Percentiles rank a stretch among this genome's conserved stretches.
Conservation (phyloP, 2,797 vertebrate species). For the Hemitrygon akajei region DNA sequence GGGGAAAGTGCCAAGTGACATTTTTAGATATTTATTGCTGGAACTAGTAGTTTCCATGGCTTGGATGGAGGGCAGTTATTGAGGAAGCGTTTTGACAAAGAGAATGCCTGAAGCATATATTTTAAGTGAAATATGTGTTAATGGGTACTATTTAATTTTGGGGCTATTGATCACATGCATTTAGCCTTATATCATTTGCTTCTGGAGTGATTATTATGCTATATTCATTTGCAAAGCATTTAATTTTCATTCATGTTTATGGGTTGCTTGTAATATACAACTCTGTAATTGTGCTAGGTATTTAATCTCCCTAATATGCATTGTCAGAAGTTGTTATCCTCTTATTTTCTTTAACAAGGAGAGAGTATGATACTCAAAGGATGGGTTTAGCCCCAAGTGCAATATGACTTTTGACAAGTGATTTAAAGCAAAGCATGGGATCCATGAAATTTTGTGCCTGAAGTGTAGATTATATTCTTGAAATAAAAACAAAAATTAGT, state of each 20-base stretch:
- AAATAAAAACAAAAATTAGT: not conserved
- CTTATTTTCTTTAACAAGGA: not conserved
- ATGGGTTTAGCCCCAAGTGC: not conserved
- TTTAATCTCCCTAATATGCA: not conserved
- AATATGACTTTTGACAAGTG: not conserved
- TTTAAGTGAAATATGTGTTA: not conserved
- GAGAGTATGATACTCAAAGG: not conserved
- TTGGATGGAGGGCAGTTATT: not conserved
- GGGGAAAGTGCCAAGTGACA: not conserved
- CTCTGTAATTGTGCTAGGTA: not conserved
- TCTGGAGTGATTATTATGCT: not conserved
- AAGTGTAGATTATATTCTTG: not conserved
- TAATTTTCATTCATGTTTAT: not conserved
- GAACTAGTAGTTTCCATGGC: not conserved
- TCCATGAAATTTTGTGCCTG: not conserved
- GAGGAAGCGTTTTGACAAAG: not conserved
- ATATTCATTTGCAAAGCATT: not conserved
- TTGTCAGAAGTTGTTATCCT: not conserved
- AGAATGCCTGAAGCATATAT: slow-evolving; percentile 10
- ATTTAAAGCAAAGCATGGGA: not conserved
- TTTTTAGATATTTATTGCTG: not conserved
- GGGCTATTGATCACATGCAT: not conserved
- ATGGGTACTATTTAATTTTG: not conserved
- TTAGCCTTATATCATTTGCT: not conserved
- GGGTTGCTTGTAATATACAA: no score